Evolutionary conservation across 2,797 vertebrate genomes (phyloP), one percentile per base, ranked within the genome.

Genomic region (Catharus ustulatus): DNA sequence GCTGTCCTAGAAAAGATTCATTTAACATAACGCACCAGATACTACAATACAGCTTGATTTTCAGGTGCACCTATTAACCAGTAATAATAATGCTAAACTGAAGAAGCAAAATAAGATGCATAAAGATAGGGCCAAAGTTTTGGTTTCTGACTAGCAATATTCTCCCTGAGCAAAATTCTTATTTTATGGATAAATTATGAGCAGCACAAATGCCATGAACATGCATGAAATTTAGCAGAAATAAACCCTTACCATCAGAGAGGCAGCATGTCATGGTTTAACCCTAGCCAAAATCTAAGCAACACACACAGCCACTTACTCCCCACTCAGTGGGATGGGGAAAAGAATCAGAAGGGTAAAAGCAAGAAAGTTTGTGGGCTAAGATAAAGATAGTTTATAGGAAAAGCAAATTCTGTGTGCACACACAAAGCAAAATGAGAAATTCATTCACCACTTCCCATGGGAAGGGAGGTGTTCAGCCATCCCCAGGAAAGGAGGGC

Each of bases 1-100:
- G 67, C 93, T 95, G 91, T 84, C 94, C 64, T 95, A 96, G 93
- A 97, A 97, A 97, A 96, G 96, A 97, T 91, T 90, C 87, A 95
- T 97, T 97, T 98, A 98, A 97, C 69, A 45, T 95, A 96, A 94
- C 54, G 2, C 95, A 96, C 73, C 92, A 97, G 96, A 96, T 95
- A 94, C 84, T 93, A 97, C 96, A 97, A 97, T 97, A 96, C 80
- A 95, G 97, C 97, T 97, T 97, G 97, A 97, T 97, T 98, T 98
- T 98, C 97, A 97, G 97, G 97, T 98, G 96, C 81, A 92, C 93
- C 95, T 94, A 98, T 97, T 98, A 98, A 95, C 91, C 49, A 97
- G 97, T 95, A 97, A 97, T 95, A 97, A 97, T 97, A 98, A 96
- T 84, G 95, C 96, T 95, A 97, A 93, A 97, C 77, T 92, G 94